These are phyloP conservation scores for Hesperophylax magnus DNA, from an alignment of 1,140 invertebrate species.

Conservation along the genomic window DNA sequence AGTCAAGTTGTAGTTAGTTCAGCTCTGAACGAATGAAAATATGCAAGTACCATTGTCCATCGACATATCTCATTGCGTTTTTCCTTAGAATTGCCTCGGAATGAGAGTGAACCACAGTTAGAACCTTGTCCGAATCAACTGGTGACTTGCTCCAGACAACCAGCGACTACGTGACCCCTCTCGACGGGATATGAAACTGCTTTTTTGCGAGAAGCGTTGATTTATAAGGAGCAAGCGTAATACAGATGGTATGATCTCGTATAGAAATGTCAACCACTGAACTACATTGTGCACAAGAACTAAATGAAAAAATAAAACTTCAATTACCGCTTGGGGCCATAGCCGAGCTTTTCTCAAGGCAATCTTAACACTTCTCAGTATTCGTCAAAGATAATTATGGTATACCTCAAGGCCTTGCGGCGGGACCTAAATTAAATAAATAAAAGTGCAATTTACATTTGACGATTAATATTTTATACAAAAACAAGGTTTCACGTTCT, in stretches of 20 bases:
- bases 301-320: too few relatives aligned
- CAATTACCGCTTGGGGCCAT: too few relatives aligned
- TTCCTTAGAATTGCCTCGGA: constrained; percentile 48
- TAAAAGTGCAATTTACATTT: too few relatives aligned
- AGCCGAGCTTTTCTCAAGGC: too few relatives aligned
- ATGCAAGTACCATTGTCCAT: constrained; percentile 18
- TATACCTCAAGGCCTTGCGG: too few relatives aligned
- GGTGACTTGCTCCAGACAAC: constrained; percentile 23
- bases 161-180: neutral
- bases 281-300: too few relatives aligned
- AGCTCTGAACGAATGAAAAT: constrained; percentile 4
- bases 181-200: constrained; percentile 16
- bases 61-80: constrained; percentile 39
- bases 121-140: constrained; percentile 33
- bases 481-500: too few relatives aligned
- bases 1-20: neutral
- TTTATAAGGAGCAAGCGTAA: constrained; percentile 15
- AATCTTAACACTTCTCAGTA: too few relatives aligned
- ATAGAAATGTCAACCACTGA: too few relatives aligned
- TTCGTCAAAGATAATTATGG: too few relatives aligned
- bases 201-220: constrained; percentile 34
- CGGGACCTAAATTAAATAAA: too few relatives aligned
- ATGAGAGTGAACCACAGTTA: constrained; percentile 55
- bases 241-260: neutral
- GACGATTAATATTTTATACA: too few relatives aligned